Base-by-base conservation (phyloP, 2,888 invertebrate genomes). In the Nemoura dubitans region DNA sequence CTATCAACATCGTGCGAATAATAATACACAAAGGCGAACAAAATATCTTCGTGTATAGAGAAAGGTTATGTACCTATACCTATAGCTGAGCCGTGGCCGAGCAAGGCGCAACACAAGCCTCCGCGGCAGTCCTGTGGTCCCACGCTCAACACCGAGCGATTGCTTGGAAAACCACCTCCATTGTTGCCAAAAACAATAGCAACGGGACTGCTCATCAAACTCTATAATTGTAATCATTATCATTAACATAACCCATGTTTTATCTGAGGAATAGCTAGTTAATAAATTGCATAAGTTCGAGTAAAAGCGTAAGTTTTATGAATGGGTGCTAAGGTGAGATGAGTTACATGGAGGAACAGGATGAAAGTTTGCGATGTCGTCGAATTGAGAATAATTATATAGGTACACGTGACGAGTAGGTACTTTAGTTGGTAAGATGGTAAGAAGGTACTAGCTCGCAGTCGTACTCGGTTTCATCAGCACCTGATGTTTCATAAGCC, bases 111-210 rank as follows among this genome's bases (percentile, higher is more conserved):
- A 16, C 1, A 7, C 10, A 21, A 14, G 14, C 59, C 6, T 59
- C 21, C 59, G 21, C 14, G 6, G 59, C 14, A 2, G 59, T 7
- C 78, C 3, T 5, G 78, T 25, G 26, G 28, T 78, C 78, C 27
- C 78, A 78, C 78, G 78, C 78, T 78, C 36, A 36, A 36, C 36
- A 36, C 3, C 0, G 27, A 1, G 14, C 59, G 21, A 10, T 76
- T 21, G 26, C 27, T 16, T 26, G 28, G 78, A 78, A 78, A 78
- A 78, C 28, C 10, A 10, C 78, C 78, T 25, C 28, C 27, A 78
- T 78, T 78, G 78, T 78, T 78, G 78, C 78, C 78, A 78, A 78
- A 78, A 27, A 78, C 26, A 78, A 78, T 27, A 78, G 28, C 6
- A 78, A 78, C 78, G 28, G 28, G 26, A 28, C 78, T 59, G 59